Conservation (phyloP, 2,113 vertebrate species). For the Lophotis ruficrista region DNA sequence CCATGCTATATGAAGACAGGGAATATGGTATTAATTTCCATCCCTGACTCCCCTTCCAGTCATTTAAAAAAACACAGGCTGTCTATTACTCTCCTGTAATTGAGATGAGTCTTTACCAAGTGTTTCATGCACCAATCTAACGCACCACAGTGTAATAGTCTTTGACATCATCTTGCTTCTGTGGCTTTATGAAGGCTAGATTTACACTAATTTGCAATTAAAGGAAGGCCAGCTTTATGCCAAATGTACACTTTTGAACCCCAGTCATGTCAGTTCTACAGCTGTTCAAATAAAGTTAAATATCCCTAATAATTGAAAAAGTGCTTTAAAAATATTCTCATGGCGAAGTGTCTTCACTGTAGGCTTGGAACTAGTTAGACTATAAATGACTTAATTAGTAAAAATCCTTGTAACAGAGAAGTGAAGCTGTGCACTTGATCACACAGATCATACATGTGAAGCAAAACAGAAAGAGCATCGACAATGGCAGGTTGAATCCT, state of each 20-base stretch:
- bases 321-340: constrained; percentile 9
- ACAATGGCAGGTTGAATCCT: not conserved
- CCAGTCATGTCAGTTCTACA: constrained; percentile 1
- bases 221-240: not conserved
- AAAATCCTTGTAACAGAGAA: not conserved
- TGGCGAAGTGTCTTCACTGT: not conserved
- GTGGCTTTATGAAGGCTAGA: not conserved
- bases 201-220: constrained; percentile 38
- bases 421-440: not conserved
- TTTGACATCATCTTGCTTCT: constrained; percentile 23
- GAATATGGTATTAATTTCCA: not conserved
- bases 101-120: not conserved
- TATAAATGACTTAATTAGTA: constrained; percentile 12
- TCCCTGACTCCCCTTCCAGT: not conserved
- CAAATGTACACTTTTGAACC: not conserved
- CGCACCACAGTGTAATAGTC: not conserved
- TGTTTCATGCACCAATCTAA: not conserved
- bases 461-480: not conserved
- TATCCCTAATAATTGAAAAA: constrained; percentile 50
- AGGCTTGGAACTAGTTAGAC: constrained; percentile 6
- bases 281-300: constrained; percentile 49
- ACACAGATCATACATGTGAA: not conserved
- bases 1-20: not conserved
- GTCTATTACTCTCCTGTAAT: not conserved
- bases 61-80: not conserved